Evolutionary conservation across 53 echinoderm and acorn worm species (phyloP).

Genomic region (Zoroaster sp.): DNA sequence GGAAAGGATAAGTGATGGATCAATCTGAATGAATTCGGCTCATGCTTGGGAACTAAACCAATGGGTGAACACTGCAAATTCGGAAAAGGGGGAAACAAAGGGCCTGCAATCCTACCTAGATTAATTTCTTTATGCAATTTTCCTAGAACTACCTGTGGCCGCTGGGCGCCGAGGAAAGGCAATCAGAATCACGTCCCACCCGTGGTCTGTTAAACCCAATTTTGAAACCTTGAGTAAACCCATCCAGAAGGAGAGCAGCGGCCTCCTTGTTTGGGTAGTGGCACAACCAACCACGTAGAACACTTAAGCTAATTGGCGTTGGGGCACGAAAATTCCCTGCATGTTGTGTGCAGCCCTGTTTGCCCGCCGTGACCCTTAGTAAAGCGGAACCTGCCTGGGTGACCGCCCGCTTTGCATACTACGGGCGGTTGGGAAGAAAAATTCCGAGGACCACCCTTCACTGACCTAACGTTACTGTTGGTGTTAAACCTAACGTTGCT

Average conservation of each 20-base stretch:
- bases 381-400: too few relatives aligned
- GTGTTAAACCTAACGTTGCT: neutral
- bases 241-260: neutral
- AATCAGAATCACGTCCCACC: neutral
- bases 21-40: neutral
- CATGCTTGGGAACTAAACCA: slow-evolving; percentile 45
- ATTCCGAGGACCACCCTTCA: neutral
- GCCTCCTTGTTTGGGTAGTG: neutral
- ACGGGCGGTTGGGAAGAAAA: too few relatives aligned
- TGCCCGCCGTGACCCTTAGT: neutral
- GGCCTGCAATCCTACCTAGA: slow-evolving; percentile 33
- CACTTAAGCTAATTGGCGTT: too few relatives aligned
- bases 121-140: neutral
- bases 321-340: neutral
- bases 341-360: neutral
- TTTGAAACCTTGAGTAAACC: slow-evolving; percentile 36
- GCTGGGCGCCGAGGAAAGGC: neutral
- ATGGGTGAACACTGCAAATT: slow-evolving; percentile 37
- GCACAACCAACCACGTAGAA: neutral
- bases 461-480: neutral
- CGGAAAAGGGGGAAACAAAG: slow-evolving; percentile 10
- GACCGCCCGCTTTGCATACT: too few relatives aligned
- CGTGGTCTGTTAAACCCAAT: slow-evolving; percentile 18
- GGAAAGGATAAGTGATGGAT: slow-evolving; percentile 36
- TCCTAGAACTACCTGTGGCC: neutral